These are phyloP conservation scores for Aramus guarauna DNA, from an alignment of 2,113 vertebrate genomes.

Conservation along the genomic window DNA sequence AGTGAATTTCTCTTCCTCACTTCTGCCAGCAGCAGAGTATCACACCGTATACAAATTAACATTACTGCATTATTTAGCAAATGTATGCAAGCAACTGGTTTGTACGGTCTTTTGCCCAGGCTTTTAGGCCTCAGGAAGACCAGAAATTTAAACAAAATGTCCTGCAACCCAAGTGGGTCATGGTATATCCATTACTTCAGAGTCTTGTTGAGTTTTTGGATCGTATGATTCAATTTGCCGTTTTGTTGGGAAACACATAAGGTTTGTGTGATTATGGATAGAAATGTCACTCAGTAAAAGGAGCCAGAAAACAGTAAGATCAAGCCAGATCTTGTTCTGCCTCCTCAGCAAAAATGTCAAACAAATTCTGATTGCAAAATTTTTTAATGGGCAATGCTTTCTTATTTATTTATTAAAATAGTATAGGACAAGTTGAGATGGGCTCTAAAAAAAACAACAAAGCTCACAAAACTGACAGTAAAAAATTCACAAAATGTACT, in stretches of 20 bases:
- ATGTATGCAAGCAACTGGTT: neutral
- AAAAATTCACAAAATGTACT: neutral
- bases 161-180: neutral
- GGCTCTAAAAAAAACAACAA: neutral
- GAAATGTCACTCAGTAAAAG: neutral
- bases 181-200: neutral
- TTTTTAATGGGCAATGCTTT: neutral
- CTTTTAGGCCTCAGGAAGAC: neutral
- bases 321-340: slow-evolving; percentile 27
- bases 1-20: neutral
- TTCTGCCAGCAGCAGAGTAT: neutral
- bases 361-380: neutral
- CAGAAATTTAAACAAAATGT: neutral
- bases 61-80: neutral
- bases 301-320: neutral
- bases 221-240: neutral
- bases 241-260: neutral
- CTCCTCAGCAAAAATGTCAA: slow-evolving; percentile 38
- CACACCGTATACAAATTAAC: neutral
- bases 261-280: neutral
- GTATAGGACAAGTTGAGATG: neutral
- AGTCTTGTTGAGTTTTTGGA: neutral
- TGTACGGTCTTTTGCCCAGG: neutral
- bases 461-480: neutral
- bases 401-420: neutral